Evolutionary conservation across 2,113 vertebrate genomes (phyloP).

Genomic region (Onychorhynchus coronatus): DNA sequence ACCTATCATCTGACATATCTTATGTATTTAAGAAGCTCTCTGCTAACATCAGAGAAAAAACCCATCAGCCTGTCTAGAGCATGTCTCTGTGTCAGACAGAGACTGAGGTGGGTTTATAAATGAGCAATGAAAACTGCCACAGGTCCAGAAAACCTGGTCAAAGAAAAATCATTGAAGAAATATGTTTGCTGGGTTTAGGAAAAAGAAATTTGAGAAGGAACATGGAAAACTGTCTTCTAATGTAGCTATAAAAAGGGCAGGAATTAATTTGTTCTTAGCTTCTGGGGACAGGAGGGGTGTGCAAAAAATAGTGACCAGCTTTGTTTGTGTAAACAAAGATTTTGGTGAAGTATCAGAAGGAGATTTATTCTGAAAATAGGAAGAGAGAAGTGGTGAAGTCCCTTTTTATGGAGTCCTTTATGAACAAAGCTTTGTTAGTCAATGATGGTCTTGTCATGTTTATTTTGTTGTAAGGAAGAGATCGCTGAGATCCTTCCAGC

Average conservation of each 20-base stretch:
- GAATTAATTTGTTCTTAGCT: conserved; percentile 9
- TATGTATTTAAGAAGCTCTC: background rate
- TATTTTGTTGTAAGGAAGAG: background rate
- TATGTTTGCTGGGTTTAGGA: background rate
- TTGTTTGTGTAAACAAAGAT: conserved; percentile 3
- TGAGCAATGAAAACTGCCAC: background rate
- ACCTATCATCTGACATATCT: background rate
- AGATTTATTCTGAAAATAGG: conserved; percentile 16
- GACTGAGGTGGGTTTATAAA: background rate
- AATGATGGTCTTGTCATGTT: background rate
- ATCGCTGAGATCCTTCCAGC: background rate
- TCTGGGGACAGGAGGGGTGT: background rate
- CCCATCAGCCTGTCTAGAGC: background rate
- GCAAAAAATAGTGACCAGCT: background rate
- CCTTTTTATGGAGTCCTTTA: background rate
- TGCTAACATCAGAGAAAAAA: background rate
- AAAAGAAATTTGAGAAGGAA: background rate
- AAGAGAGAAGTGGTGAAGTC: background rate
- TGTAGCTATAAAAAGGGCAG: background rate
- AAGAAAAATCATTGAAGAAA: background rate
- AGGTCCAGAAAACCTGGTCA: background rate
- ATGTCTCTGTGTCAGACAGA: background rate
- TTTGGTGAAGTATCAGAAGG: background rate
- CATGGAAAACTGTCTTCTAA: background rate
- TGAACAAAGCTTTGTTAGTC: background rate